These are phyloP conservation scores for Cactoblastis cactorum DNA, from an alignment of 2,888 invertebrate species.

Conservation along the genomic window DNA sequence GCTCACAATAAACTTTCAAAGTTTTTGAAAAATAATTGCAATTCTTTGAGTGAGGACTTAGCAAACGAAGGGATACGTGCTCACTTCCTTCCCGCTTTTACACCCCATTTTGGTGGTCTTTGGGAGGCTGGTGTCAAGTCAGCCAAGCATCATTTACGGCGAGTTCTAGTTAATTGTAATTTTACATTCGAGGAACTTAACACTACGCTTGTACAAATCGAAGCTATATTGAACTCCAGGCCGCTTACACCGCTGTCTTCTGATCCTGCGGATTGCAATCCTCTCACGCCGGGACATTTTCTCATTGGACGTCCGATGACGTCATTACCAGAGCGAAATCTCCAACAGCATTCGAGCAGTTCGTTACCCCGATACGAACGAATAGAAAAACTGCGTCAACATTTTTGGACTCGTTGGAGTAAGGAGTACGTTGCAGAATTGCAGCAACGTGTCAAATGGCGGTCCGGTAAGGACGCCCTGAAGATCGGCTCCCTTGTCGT, in stretches of 20 bases:
- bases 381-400: neutral
- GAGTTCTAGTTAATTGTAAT: neutral
- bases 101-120: neutral
- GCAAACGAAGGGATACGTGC: neutral
- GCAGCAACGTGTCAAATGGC: neutral
- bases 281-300: neutral
- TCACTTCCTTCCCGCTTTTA: neutral
- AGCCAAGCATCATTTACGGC: no score
- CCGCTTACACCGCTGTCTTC: neutral
- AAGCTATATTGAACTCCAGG: neutral
- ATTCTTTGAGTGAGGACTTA: neutral
- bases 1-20: neutral
- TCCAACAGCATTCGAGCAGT: neutral
- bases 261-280: neutral
- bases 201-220: neutral
- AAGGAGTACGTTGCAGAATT: neutral
- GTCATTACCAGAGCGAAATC: neutral
- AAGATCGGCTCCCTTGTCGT: no score
- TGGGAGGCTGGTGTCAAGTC: no score
- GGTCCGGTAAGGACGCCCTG: no score
- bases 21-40: neutral
- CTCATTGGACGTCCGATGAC: neutral
- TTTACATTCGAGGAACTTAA: neutral
- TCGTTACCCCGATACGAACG: no score
- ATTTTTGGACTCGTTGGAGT: neutral